These are phyloP conservation scores for Neomonachus schauinslandi DNA, from an alignment of 2,113 vertebrate species.

Conservation along the genomic window DNA sequence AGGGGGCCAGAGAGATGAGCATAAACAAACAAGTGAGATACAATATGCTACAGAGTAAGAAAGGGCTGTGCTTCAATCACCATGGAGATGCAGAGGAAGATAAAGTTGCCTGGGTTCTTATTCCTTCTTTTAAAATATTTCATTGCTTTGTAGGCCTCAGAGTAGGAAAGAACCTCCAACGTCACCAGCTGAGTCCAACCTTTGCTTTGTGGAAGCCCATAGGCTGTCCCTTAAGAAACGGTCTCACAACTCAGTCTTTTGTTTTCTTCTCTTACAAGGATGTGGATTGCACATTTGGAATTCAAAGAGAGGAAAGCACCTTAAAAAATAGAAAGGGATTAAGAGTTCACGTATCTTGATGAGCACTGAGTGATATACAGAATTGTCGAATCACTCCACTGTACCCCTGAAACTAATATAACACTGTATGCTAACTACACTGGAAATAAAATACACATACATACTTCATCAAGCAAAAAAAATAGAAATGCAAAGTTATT, in stretches of 20 bases:
- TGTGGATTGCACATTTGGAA: neutral
- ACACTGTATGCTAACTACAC: neutral
- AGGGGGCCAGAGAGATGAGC: neutral
- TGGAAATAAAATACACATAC: neutral
- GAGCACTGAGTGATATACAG: neutral
- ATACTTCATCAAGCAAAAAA: neutral
- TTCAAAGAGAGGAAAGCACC: neutral
- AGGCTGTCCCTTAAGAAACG: neutral
- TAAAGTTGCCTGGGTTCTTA: neutral
- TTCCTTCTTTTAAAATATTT: neutral
- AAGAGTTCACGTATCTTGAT: neutral
- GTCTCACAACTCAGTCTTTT: neutral
- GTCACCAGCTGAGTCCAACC: neutral
- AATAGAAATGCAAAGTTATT: neutral
- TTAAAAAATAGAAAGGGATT: neutral
- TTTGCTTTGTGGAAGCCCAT: neutral
- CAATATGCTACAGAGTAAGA: neutral
- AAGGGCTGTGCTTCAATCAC: neutral
- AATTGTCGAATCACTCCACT: neutral
- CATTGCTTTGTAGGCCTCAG: neutral
- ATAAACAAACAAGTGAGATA: neutral
- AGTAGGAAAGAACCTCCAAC: neutral
- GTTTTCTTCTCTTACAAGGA: neutral
- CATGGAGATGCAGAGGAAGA: neutral
- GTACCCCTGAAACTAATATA: neutral